These are phyloP conservation scores for Portevinia maculata DNA, from an alignment of 2,888 invertebrate genomes.

Conservation along the genomic window DNA sequence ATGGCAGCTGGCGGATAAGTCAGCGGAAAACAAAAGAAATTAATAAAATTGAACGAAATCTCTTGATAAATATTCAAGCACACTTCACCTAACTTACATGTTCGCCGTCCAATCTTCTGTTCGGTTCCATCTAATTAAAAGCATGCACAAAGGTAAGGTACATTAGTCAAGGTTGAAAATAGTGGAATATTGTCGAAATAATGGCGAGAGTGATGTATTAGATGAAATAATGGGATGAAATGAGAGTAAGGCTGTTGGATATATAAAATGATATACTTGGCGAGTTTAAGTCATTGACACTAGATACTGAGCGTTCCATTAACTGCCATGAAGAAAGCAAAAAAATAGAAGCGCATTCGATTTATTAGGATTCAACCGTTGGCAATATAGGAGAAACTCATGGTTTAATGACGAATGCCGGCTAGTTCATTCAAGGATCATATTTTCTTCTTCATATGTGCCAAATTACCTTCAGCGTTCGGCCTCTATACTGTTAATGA, in stretches of 20 bases:
- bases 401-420: no score
- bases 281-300: no score
- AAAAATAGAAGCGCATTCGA: no score
- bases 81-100: constrained; percentile 86
- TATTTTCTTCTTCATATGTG: no score
- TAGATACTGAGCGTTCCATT: no score
- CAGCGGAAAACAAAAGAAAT: constrained; percentile 5
- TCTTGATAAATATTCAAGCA: constrained; percentile 36
- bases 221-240: background rate
- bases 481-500: no score
- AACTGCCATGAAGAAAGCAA: no score
- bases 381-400: no score
- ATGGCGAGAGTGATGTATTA: constrained; percentile 3
- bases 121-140: constrained; percentile 89
- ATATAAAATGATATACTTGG: background rate
- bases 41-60: constrained; percentile 35
- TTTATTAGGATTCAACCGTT: no score
- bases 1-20: constrained; percentile 41
- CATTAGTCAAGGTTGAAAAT: constrained; percentile 32
- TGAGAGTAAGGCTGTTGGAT: constrained; percentile 13
- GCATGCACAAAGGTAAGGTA: constrained; percentile 66
- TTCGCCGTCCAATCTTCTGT: constrained; percentile 91
- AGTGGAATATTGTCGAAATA: background rate
- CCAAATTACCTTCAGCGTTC: no score
- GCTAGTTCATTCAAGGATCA: no score